Conservation (phyloP, 2,113 vertebrate species). For the human region GRCh38 chr14:36020501-36021000, state of each 20-base stretch:
- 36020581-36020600: constrained; percentile 77
- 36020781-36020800: constrained; percentile 60
- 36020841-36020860: constrained; percentile 73
- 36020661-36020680: constrained; percentile 72
- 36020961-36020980: constrained; percentile 69
- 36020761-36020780: constrained; percentile 76
- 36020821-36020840: constrained; percentile 18
- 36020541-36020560: constrained; percentile 70
- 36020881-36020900: constrained; percentile 42
- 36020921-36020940: constrained; percentile 65
- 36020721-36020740: constrained; percentile 71
- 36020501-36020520: constrained; percentile 81
- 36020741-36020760: constrained; percentile 52
- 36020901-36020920: constrained; percentile 62
- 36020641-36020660: not conserved
- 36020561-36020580: constrained; percentile 81
- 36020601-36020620: constrained; percentile 75
- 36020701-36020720: constrained; percentile 77
- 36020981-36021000: constrained; percentile 74
- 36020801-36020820: constrained; percentile 61
- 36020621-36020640: constrained; percentile 64
- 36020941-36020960: constrained; percentile 65
- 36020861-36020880: constrained; percentile 65
- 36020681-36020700: constrained; percentile 75
- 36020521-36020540: constrained; percentile 79